These are phyloP conservation scores for Lepisosteus oculatus DNA, from an alignment of 2,113 vertebrate species.

Conservation along the genomic window DNA sequence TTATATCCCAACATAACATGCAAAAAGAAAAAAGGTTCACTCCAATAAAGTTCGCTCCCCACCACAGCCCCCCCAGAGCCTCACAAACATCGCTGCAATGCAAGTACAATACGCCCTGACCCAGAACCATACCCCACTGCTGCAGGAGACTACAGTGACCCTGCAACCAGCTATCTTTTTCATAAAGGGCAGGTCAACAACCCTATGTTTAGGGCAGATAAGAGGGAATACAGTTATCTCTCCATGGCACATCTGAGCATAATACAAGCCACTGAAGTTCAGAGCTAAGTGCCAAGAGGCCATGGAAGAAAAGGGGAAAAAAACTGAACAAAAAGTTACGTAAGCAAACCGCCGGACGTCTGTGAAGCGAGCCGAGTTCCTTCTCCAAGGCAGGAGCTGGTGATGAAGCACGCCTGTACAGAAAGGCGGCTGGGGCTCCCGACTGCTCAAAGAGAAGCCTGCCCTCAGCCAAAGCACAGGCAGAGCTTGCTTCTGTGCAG, in stretches of 20 bases:
- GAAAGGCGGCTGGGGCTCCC: no score
- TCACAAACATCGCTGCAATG: constrained; percentile 12
- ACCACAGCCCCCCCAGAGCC: neutral
- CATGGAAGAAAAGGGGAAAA: neutral
- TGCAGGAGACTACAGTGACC: constrained; percentile 24
- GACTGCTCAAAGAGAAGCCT: no score
- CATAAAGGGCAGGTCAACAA: constrained; percentile 5
- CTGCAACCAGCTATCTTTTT: neutral
- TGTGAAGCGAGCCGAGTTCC: no score
- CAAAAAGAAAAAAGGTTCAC: neutral
- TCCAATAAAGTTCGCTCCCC: neutral
- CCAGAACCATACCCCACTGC: constrained; percentile 26
- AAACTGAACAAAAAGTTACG: neutral
- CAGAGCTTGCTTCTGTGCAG: no score
- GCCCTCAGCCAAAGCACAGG: no score
- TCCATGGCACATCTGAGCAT: neutral
- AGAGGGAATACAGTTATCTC: constrained; percentile 8
- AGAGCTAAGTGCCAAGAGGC: neutral
- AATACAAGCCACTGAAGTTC: neutral
- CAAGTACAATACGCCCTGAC: constrained; percentile 30
- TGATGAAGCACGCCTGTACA: no score
- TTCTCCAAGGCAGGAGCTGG: no score
- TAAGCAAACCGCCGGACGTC: neutral
- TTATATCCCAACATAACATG: constrained; percentile 9
- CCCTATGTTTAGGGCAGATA: constrained; percentile 33